Evolutionary conservation across 2,113 vertebrate genomes (phyloP).

Genomic region (Proterorhinus semilunaris): DNA sequence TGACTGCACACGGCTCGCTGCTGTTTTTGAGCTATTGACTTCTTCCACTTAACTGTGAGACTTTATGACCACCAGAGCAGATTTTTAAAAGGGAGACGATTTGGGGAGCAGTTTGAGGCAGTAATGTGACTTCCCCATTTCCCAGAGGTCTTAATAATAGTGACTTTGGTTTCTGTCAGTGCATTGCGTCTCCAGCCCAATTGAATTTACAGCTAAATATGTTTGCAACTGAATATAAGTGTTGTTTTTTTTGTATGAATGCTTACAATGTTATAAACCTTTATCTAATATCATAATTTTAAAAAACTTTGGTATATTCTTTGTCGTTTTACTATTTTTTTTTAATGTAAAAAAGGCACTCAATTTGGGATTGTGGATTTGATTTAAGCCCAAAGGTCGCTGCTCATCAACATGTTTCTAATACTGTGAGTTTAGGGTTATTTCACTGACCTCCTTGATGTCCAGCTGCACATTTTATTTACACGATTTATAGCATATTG

Average conservation of each 20-base stretch:
- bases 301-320: no score
- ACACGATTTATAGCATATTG: no score
- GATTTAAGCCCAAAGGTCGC: not conserved
- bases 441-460: constrained; percentile 34
- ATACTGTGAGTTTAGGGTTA: constrained; percentile 2
- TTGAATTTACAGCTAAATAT: constrained; percentile 40
- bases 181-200: constrained; percentile 42
- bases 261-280: no score
- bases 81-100: constrained; percentile 45
- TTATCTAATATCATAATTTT: no score
- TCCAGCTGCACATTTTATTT: not conserved
- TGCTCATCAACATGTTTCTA: constrained; percentile 5
- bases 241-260: not conserved
- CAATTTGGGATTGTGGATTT: no score
- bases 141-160: constrained; percentile 56
- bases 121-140: constrained; percentile 57
- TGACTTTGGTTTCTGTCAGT: constrained; percentile 56
- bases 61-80: constrained; percentile 61
- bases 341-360: no score
- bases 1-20: constrained; percentile 41
- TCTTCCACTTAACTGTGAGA: constrained; percentile 61
- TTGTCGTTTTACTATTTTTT: no score
- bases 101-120: constrained; percentile 51
- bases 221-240: constrained; percentile 47
- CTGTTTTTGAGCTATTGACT: constrained; percentile 52